These are phyloP conservation scores for Euproctis similis DNA, from an alignment of 2,888 invertebrate genomes.

Conservation along the genomic window DNA sequence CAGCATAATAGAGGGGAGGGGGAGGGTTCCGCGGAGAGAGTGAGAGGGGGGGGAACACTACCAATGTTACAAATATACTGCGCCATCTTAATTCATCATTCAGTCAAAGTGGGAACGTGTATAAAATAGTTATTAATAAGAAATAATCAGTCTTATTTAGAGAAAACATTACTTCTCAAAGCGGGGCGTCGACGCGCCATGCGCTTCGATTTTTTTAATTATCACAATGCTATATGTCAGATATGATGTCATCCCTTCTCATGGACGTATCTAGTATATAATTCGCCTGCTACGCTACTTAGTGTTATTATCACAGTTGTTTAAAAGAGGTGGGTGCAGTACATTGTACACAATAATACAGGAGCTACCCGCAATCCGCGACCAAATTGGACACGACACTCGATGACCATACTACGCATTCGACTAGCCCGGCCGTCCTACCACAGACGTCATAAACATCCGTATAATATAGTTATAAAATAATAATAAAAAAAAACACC, in stretches of 20 bases:
- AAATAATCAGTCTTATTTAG: slow-evolving; percentile 78
- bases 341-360: slow-evolving; percentile 74
- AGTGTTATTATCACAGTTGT: slow-evolving; percentile 78
- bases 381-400: slow-evolving; percentile 50
- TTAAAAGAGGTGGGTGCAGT: slow-evolving; percentile 77
- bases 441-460: slow-evolving; percentile 31
- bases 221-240: slow-evolving; percentile 76
- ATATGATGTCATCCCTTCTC: slow-evolving; percentile 77
- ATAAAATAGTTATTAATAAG: slow-evolving; percentile 75
- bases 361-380: slow-evolving; percentile 65
- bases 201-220: slow-evolving; percentile 57
- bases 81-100: slow-evolving; percentile 72
- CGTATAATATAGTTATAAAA: slow-evolving; percentile 38
- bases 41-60: too few relatives aligned
- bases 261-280: slow-evolving; percentile 75
- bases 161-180: slow-evolving; percentile 71
- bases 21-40: too few relatives aligned
- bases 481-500: slow-evolving; percentile 33
- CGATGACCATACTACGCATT: slow-evolving; percentile 50
- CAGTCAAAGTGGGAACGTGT: slow-evolving; percentile 72
- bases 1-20: too few relatives aligned
- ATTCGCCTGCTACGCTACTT: slow-evolving; percentile 77
- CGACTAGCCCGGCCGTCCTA: slow-evolving; percentile 44
- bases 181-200: slow-evolving; percentile 34
- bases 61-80: slow-evolving; percentile 68